A percentile compares a stretch with the other conserved stretches of the same genome.
Conservation (phyloP, 2,888 invertebrate species). For the Cepaea hortensis region DNA sequence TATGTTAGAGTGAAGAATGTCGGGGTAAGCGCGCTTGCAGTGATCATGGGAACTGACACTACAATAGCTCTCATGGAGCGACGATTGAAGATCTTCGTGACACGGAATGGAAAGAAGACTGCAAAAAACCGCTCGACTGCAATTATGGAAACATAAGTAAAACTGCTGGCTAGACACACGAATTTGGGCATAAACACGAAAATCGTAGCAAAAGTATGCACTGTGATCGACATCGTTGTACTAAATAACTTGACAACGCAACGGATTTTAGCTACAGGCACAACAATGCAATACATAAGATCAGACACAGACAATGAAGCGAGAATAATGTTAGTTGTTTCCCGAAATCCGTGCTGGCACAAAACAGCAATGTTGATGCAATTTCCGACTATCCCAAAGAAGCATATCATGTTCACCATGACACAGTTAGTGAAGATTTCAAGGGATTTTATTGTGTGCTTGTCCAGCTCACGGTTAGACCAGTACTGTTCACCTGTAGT, state of each 20-base stretch:
- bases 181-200: conserved; percentile 25
- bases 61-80: neutral
- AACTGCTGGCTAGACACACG: conserved; percentile 22
- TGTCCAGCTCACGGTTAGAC: neutral
- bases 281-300: conserved; percentile 17
- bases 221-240: neutral
- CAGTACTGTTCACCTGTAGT: too few species aligned
- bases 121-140: conserved; percentile 29
- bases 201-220: conserved; percentile 28
- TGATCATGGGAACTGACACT: neutral
- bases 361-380: conserved; percentile 34
- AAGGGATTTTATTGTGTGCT: neutral
- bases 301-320: conserved; percentile 27
- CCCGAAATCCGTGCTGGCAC: conserved; percentile 24
- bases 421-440: conserved; percentile 17
- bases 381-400: conserved; percentile 29
- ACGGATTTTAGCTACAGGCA: neutral
- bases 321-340: conserved; percentile 29
- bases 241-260: neutral
- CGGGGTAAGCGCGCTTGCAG: neutral
- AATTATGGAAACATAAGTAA: conserved; percentile 16
- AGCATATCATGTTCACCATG: conserved; percentile 16
- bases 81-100: conserved; percentile 12
- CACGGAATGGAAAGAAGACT: conserved; percentile 26
- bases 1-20: conserved; percentile 22